Evolutionary conservation across 2,113 vertebrate genomes (phyloP).

Genomic region (Hippocampus mohnikei): DNA sequence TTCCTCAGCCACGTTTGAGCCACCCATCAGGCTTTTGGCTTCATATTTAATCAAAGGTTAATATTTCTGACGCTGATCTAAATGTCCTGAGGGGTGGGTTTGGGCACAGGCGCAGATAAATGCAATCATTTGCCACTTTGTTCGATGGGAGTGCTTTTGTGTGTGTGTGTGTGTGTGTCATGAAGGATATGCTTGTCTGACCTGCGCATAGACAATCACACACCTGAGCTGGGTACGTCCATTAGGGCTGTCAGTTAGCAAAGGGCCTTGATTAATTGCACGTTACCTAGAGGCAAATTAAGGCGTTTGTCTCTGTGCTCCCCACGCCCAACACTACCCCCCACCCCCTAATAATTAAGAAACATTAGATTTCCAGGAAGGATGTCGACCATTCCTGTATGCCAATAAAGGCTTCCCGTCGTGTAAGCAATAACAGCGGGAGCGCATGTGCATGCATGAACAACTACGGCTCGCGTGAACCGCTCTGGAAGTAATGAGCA

Average conservation of each 20-base stretch:
- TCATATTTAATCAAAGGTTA: constrained; percentile 40
- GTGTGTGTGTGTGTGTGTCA: constrained; percentile 34
- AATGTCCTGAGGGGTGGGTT: constrained; percentile 33
- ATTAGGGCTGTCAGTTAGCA: constrained; percentile 67
- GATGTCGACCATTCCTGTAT: constrained; percentile 28
- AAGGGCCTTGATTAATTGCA: constrained; percentile 68
- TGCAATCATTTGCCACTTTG: constrained; percentile 50
- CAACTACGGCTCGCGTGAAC: constrained; percentile 16
- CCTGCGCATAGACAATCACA: constrained; percentile 57
- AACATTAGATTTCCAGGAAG: constrained; percentile 62
- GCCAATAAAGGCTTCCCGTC: constrained; percentile 44
- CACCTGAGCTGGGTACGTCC: constrained; percentile 55
- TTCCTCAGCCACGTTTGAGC: neutral
- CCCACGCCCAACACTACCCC: neutral
- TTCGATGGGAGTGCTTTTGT: constrained; percentile 49
- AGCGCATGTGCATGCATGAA: constrained; percentile 26
- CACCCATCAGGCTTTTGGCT: constrained; percentile 10
- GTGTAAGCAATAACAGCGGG: constrained; percentile 29
- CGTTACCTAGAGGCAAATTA: constrained; percentile 62
- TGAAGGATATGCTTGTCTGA: constrained; percentile 62
- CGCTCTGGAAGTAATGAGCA: constrained; percentile 12
- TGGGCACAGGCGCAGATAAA: constrained; percentile 46
- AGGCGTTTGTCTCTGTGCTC: constrained; percentile 55
- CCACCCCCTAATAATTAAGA: constrained; percentile 62
- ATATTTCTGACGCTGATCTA: constrained; percentile 38